These are phyloP conservation scores for Nasalis larvatus DNA, from an alignment of 2,113 vertebrate genomes.

Conservation along the genomic window DNA sequence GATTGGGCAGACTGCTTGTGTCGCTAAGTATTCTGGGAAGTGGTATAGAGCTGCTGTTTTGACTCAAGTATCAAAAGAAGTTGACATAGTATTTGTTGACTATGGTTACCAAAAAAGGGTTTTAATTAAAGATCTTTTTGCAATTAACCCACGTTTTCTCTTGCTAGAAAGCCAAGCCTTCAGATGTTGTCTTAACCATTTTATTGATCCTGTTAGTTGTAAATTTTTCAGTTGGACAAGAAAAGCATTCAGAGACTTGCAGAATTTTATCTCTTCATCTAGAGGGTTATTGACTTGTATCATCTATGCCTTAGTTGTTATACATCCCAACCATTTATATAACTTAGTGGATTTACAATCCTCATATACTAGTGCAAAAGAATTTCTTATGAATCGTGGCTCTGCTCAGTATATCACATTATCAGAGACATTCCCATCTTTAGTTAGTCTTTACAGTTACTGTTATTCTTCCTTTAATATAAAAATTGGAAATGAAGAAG, in stretches of 20 bases:
- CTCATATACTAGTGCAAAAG: conserved; percentile 71
- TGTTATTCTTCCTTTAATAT: conserved; percentile 90
- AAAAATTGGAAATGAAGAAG: conserved; percentile 86
- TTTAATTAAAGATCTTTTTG: conserved; percentile 83
- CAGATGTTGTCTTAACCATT: conserved; percentile 86
- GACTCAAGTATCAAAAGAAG: conserved; percentile 71
- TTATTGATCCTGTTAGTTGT: conserved; percentile 76
- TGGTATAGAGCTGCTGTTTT: conserved; percentile 90
- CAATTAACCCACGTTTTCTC: conserved; percentile 85
- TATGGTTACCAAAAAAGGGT: conserved; percentile 86
- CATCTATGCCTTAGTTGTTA: conserved; percentile 82
- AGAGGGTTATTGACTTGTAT: conserved; percentile 83
- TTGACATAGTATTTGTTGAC: conserved; percentile 88
- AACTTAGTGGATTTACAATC: conserved; percentile 89
- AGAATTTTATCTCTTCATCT: conserved; percentile 79
- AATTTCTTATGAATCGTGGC: conserved; percentile 81
- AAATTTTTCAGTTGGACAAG: conserved; percentile 77
- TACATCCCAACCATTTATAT: conserved; percentile 79
- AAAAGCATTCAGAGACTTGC: conserved; percentile 77
- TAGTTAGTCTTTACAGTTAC: conserved; percentile 86
- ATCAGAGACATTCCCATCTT: conserved; percentile 69
- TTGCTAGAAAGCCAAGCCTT: conserved; percentile 90
- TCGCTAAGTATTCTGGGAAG: conserved; percentile 84
- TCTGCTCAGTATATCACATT: conserved; percentile 52
- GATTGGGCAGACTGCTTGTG: conserved; percentile 85